These are phyloP conservation scores for Martes martes DNA, from an alignment of 2,113 vertebrate species.

Conservation along the genomic window DNA sequence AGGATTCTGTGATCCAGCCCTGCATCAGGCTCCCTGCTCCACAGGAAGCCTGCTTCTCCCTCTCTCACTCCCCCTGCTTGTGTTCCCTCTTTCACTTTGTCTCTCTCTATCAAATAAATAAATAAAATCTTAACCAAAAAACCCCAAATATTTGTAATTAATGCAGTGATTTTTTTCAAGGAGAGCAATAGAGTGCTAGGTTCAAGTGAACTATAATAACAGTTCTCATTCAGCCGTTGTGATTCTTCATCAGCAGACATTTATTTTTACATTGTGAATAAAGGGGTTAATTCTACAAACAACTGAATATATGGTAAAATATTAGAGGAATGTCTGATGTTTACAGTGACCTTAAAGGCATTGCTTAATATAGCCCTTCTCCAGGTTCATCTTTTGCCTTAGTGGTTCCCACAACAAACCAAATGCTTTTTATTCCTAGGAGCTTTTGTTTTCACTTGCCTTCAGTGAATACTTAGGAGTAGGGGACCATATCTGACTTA, in stretches of 20 bases:
- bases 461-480: neutral
- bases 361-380: neutral
- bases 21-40: too few species aligned
- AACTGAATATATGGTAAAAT: neutral
- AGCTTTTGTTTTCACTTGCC: neutral
- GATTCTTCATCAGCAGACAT: neutral
- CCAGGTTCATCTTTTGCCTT: neutral
- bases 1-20: too few species aligned
- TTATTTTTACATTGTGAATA: constrained; percentile 28
- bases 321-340: neutral
- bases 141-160: neutral
- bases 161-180: neutral
- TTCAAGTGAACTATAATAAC: neutral
- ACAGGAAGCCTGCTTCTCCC: too few species aligned
- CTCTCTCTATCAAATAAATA: too few species aligned
- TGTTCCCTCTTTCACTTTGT: too few species aligned
- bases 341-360: neutral
- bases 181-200: neutral
- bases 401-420: neutral
- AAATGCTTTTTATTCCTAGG: neutral
- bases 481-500: neutral
- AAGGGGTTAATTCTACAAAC: neutral
- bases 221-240: constrained; percentile 20
- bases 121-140: too few species aligned
- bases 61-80: too few species aligned